phyloP scores from a whole-genome alignment of 2,113 vertebrate species.

The Balaeniceps rex region DNA sequence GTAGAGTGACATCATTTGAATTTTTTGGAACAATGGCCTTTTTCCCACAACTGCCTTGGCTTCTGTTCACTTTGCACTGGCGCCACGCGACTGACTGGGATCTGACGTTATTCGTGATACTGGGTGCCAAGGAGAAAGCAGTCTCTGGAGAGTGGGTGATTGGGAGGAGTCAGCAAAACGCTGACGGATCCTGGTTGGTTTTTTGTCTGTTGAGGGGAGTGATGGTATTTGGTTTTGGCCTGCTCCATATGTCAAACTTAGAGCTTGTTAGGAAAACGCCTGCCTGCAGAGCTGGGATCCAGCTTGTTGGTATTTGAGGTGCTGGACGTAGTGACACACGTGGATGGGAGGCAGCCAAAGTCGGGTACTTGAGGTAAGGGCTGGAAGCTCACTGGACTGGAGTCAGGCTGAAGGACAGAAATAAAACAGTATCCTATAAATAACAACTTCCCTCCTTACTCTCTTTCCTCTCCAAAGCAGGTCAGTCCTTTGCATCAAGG shows the following conservation, averaged over 20 bases:
- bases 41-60: not conserved
- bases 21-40: conserved; percentile 46
- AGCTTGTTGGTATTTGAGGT: not conserved
- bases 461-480: not conserved
- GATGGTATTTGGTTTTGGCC: not conserved
- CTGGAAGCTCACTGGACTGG: not conserved
- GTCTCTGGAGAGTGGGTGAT: not conserved
- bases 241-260: not conserved
- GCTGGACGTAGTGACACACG: too few species aligned
- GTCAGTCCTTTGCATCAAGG: not conserved
- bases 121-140: not conserved
- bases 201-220: fast-evolving
- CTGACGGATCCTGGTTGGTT: not conserved
- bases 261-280: not conserved
- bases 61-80: not conserved
- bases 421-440: not conserved
- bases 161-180: not conserved
- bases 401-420: not conserved
- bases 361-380: fast-evolving
- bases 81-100: not conserved
- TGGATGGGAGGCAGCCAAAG: not conserved
- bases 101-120: not conserved
- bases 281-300: not conserved
- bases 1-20: not conserved
- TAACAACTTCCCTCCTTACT: not conserved